Evolutionary conservation across 2,888 invertebrate species (phyloP).

Genomic region (Dryomyza anilis): DNA sequence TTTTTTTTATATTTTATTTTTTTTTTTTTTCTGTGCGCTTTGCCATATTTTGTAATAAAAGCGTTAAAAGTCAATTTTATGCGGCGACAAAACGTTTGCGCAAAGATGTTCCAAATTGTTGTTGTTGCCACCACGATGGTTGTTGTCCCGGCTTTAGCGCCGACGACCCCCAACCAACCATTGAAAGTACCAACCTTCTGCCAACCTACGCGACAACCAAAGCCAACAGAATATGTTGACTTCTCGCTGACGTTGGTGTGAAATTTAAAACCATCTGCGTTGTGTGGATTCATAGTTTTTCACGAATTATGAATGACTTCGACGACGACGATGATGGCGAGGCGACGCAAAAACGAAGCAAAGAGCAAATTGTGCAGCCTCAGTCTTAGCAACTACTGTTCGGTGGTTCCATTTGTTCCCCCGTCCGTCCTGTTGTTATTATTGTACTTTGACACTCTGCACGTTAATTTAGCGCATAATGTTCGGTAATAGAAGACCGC

Average conservation of each 20-base stretch:
- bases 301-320: conserved; percentile 16
- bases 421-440: background rate
- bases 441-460: conserved; percentile 7
- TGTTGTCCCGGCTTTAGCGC: background rate
- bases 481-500: conserved; percentile 9
- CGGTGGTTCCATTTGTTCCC: background rate
- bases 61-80: conserved; percentile 38
- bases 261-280: conserved; percentile 18
- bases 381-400: no score
- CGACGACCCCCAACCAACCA: background rate
- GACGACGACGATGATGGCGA: conserved; percentile 5
- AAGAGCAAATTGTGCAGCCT: background rate
- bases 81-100: conserved; percentile 33
- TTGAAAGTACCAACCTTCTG: background rate
- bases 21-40: conserved; percentile 11
- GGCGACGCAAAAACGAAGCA: background rate
- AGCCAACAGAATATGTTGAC: background rate
- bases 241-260: conserved; percentile 3
- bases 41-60: conserved; percentile 34
- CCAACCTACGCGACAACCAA: background rate
- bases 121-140: background rate
- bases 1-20: conserved; percentile 23
- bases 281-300: background rate
- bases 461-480: conserved; percentile 22
- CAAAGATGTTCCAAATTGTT: conserved; percentile 14